These are phyloP conservation scores for Oligia strigilis DNA, from an alignment of 2,888 invertebrate genomes.

Conservation along the genomic window DNA sequence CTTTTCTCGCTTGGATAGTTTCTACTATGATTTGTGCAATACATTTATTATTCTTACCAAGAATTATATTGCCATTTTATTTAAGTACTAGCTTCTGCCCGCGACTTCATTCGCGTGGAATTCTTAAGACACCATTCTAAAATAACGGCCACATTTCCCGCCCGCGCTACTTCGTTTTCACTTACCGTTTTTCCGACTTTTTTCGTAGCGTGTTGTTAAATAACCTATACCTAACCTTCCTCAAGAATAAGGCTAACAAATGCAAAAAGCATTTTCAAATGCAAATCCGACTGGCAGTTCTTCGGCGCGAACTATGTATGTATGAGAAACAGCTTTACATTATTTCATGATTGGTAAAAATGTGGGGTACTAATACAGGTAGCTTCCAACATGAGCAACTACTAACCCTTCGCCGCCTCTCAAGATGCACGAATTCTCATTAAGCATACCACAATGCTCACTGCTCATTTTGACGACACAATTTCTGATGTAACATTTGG, in stretches of 20 bases:
- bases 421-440: constrained; percentile 25
- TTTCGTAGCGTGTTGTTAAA: too few relatives aligned
- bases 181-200: not conserved
- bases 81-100: not conserved
- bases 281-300: not conserved
- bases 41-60: constrained; percentile 6
- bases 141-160: not conserved
- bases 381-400: not conserved
- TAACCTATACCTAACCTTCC: too few relatives aligned
- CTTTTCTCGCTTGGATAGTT: constrained; percentile 24
- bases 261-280: not conserved
- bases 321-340: not conserved
- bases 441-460: constrained; percentile 11
- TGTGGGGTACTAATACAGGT: not conserved
- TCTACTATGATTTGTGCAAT: constrained; percentile 19
- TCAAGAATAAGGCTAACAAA: not conserved
- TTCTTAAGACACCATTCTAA: not conserved
- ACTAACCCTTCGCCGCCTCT: not conserved
- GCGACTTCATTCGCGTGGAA: not conserved
- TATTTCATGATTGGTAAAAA: not conserved
- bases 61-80: constrained; percentile 10
- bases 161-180: too few relatives aligned
- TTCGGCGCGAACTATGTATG: not conserved
- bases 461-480: constrained; percentile 17
- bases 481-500: constrained; percentile 60